Conservation (phyloP, 2,888 invertebrate genomes). For the Nudaria mundana region DNA sequence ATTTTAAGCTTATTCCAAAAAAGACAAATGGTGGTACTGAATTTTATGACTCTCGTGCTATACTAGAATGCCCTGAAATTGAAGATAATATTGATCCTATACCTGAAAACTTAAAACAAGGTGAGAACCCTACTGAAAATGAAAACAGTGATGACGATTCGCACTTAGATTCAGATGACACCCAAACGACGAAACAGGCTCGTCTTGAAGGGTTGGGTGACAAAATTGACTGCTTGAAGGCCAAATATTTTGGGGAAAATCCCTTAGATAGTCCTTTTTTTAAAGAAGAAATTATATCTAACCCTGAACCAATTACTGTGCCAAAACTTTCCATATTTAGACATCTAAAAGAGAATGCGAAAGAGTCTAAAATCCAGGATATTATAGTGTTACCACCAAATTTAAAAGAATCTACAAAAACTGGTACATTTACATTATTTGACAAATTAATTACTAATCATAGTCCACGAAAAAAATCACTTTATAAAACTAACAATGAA, state of each 20-base stretch:
- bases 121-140: constrained; percentile 50
- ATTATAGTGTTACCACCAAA: constrained; percentile 16
- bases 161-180: constrained; percentile 37
- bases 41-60: constrained; percentile 85
- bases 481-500: constrained; percentile 23
- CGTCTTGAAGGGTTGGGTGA: constrained; percentile 85
- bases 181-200: constrained; percentile 56
- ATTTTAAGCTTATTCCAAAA: constrained; percentile 82
- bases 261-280: constrained; percentile 89
- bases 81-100: constrained; percentile 77
- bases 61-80: constrained; percentile 77
- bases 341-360: constrained; percentile 22
- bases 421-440: constrained; percentile 36
- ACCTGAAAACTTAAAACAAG: constrained; percentile 70
- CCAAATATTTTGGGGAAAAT: constrained; percentile 87
- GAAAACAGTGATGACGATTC: constrained; percentile 36
- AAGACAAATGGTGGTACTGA: constrained; percentile 85
- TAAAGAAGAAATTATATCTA: constrained; percentile 74
- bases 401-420: constrained; percentile 20
- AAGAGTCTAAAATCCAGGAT: constrained; percentile 21
- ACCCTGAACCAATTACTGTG: constrained; percentile 64
- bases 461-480: constrained; percentile 18
- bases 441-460: constrained; percentile 37
- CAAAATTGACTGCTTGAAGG: constrained; percentile 87
- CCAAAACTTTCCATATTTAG: constrained; percentile 42